A percentile compares a stretch with the other conserved stretches of the same genome.
Conservation (phyloP, 2,113 vertebrate species). For the Columba janthina region DNA sequence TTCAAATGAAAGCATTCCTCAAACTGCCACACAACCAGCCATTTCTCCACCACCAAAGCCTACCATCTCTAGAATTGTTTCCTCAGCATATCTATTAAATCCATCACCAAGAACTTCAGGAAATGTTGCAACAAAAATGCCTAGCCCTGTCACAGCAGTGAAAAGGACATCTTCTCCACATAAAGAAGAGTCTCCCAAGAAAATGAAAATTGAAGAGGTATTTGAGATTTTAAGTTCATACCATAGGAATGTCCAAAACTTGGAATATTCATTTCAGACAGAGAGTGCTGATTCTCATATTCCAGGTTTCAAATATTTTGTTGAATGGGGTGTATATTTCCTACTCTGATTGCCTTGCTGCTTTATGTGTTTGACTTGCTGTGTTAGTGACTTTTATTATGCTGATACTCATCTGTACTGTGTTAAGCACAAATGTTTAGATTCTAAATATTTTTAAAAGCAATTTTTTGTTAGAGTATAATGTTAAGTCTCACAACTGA, state of each 20-base stretch:
- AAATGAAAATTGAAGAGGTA: slow-evolving; percentile 81
- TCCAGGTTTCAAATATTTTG: background rate
- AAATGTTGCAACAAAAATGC: slow-evolving; percentile 76
- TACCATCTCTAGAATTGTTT: slow-evolving; percentile 75
- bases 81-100: slow-evolving; percentile 77
- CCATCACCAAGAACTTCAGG: slow-evolving; percentile 77
- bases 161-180: slow-evolving; percentile 80
- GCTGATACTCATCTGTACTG: background rate
- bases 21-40: slow-evolving; percentile 78
- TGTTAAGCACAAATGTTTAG: background rate
- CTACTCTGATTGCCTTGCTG: background rate
- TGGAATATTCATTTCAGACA: background rate
- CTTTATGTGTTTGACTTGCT: background rate
- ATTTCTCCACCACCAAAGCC: slow-evolving; percentile 79
- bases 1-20: slow-evolving; percentile 82
- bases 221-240: slow-evolving; percentile 13
- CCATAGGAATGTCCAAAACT: background rate
- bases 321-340: background rate
- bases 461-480: background rate
- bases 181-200: slow-evolving; percentile 80
- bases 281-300: background rate
- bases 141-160: slow-evolving; percentile 72
- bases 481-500: background rate
- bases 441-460: background rate
- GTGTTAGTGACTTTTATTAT: background rate